phyloP scores from a whole-genome alignment of 92 coral and sea anemone species.

The Phymanthus crucifer region DNA sequence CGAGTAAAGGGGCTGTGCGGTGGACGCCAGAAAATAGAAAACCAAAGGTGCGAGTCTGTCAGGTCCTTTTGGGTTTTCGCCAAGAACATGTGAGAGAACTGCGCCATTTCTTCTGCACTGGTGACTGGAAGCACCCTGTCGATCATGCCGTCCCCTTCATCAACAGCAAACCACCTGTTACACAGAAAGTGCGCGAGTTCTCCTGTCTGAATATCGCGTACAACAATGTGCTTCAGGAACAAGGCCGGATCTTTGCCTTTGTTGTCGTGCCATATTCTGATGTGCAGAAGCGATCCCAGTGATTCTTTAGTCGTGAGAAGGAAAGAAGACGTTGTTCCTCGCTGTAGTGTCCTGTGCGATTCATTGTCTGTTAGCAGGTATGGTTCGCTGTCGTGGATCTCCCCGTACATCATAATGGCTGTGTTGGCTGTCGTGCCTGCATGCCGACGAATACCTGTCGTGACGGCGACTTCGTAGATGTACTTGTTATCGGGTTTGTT shows the following conservation, averaged over 20 bases:
- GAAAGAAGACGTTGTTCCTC: constrained; percentile 71
- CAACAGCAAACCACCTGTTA: constrained; percentile 96
- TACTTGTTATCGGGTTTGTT: constrained; percentile 59
- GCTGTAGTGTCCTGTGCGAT: constrained; percentile 49
- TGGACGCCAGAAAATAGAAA: constrained; percentile 88
- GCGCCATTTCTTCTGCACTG: constrained; percentile 66
- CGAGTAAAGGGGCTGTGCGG: constrained; percentile 80
- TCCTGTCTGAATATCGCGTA: constrained; percentile 70
- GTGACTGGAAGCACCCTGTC: constrained; percentile 79
- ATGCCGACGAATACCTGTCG: constrained; percentile 85
- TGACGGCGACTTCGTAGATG: constrained; percentile 72
- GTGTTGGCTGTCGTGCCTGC: constrained; percentile 98
- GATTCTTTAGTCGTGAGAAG: constrained; percentile 74
- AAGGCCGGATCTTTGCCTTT: constrained; percentile 88
- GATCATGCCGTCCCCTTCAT: constrained; percentile 87
- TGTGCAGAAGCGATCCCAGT: constrained; percentile 76
- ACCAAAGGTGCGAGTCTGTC: constrained; percentile 97
- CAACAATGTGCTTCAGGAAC: constrained; percentile 77
- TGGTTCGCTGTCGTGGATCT: constrained; percentile 69
- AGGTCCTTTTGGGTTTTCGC: constrained; percentile 77
- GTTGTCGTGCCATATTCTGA: constrained; percentile 97
- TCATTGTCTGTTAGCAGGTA: constrained; percentile 64
- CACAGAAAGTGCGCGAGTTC: constrained; percentile 74
- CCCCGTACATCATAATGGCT: constrained; percentile 83
- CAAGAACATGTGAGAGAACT: constrained; percentile 77